These are phyloP conservation scores for Tragelaphus scriptus DNA, from an alignment of 2,113 vertebrate species.

Conservation along the genomic window DNA sequence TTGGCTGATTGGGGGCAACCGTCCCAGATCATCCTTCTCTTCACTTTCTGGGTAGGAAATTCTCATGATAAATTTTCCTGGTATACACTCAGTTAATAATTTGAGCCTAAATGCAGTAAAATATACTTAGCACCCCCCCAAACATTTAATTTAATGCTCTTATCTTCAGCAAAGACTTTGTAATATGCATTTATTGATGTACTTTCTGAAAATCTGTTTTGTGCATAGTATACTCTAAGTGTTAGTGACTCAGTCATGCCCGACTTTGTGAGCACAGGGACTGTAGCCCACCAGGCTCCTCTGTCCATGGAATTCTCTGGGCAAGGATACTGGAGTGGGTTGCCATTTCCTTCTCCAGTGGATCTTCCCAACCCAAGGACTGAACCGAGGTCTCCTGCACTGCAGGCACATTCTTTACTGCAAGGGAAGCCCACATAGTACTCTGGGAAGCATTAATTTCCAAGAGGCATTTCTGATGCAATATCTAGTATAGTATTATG, in stretches of 20 bases:
- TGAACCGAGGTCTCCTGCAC: too few relatives aligned
- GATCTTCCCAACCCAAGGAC: too few relatives aligned
- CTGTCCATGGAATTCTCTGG: too few relatives aligned
- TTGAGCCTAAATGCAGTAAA: neutral
- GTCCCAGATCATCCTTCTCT: neutral
- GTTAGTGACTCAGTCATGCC: too few relatives aligned
- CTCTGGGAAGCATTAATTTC: neutral
- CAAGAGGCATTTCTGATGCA: neutral
- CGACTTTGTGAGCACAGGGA: too few relatives aligned
- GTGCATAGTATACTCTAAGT: neutral
- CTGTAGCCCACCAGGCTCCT: too few relatives aligned
- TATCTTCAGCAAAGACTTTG: neutral
- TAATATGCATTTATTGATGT: neutral
- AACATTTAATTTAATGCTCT: neutral
- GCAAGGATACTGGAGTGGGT: too few relatives aligned
- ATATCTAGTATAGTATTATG: neutral
- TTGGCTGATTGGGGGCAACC: neutral
- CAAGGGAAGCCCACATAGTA: too few relatives aligned
- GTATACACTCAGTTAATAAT: neutral
- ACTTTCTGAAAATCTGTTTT: constrained; percentile 12
- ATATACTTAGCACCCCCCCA: neutral
- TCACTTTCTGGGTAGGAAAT: neutral
- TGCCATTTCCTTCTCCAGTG: too few relatives aligned
- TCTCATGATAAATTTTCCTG: neutral
- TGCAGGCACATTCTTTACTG: too few relatives aligned